phyloP scores from a whole-genome alignment of 2,113 vertebrate genomes.

The Empidonax alnorum region DNA sequence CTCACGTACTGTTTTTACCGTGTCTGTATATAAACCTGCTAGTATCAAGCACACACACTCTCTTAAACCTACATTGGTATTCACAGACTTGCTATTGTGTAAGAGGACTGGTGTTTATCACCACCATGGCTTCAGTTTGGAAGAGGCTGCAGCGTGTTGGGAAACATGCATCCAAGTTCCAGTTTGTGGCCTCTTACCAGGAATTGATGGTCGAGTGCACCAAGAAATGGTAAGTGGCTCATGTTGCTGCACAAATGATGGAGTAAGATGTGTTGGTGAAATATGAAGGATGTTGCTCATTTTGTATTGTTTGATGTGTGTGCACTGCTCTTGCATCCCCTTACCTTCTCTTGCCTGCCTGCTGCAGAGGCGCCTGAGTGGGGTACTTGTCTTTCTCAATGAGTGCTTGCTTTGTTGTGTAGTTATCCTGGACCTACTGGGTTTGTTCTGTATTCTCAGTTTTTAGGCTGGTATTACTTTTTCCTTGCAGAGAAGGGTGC shows the following conservation, averaged over 20 bases:
- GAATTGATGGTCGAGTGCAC: constrained; percentile 98
- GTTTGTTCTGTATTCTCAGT: constrained; percentile 19
- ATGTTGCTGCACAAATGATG: not conserved
- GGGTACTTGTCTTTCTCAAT: not conserved
- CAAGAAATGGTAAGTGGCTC: constrained; percentile 90
- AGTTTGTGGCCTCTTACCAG: constrained; percentile 99
- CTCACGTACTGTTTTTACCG: constrained; percentile 10
- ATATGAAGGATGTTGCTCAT: not conserved
- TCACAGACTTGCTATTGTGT: not conserved
- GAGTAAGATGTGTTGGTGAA: constrained; percentile 13
- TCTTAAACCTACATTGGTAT: constrained; percentile 26
- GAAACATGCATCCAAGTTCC: constrained; percentile 98
- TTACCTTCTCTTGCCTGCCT: not conserved
- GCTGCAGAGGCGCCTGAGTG: not conserved
- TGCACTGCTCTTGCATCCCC: not conserved
- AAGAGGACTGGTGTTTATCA: not conserved
- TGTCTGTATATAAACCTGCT: constrained; percentile 51
- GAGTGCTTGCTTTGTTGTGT: not conserved
- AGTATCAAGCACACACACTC: constrained; percentile 18
- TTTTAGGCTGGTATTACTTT: not conserved
- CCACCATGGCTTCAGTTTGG: constrained; percentile 96
- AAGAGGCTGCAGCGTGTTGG: constrained; percentile 98
- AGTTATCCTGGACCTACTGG: not conserved
- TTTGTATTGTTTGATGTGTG: not conserved
- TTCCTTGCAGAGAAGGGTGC: not conserved